phyloP scores from a whole-genome alignment of 1,140 invertebrate genomes.

The Pseudomyrmex cubaensis region DNA sequence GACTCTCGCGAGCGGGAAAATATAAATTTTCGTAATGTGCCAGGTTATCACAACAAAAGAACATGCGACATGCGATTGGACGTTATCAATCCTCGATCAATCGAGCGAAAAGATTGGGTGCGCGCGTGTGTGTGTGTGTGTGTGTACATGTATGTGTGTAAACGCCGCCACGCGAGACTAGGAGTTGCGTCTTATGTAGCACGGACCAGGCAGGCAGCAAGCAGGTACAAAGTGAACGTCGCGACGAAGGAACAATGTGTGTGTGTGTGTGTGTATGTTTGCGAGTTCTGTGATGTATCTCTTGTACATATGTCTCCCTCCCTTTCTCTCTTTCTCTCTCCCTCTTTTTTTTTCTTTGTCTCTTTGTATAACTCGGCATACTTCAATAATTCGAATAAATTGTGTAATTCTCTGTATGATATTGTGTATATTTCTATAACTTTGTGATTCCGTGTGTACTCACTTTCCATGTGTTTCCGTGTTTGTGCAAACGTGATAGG shows the following conservation, averaged over 20 bases:
- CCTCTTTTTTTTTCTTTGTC: background rate
- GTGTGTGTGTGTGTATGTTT: background rate
- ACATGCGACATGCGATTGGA: conserved; percentile 70
- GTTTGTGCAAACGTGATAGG: conserved; percentile 59
- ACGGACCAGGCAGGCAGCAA: conserved; percentile 75
- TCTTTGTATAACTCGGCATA: background rate
- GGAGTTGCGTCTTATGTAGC: conserved; percentile 67
- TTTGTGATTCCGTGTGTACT: background rate
- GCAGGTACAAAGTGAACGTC: conserved; percentile 76
- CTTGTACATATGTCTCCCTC: background rate
- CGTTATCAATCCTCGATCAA: conserved; percentile 68
- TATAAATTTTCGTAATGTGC: conserved; percentile 38
- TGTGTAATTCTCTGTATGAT: background rate
- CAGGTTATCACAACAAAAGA: conserved; percentile 72
- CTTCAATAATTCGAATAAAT: no score
- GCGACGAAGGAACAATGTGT: conserved; percentile 73
- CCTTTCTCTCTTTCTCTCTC: background rate
- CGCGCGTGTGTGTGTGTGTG: background rate
- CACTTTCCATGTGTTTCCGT: background rate
- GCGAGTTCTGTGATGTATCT: background rate
- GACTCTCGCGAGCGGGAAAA: conserved; percentile 55
- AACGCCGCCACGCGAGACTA: conserved; percentile 70
- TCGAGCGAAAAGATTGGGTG: conserved; percentile 50
- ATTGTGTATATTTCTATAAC: background rate
- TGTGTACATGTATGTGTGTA: background rate